Conservation (phyloP, 2,113 vertebrate species). For the Abramis brama region DNA sequence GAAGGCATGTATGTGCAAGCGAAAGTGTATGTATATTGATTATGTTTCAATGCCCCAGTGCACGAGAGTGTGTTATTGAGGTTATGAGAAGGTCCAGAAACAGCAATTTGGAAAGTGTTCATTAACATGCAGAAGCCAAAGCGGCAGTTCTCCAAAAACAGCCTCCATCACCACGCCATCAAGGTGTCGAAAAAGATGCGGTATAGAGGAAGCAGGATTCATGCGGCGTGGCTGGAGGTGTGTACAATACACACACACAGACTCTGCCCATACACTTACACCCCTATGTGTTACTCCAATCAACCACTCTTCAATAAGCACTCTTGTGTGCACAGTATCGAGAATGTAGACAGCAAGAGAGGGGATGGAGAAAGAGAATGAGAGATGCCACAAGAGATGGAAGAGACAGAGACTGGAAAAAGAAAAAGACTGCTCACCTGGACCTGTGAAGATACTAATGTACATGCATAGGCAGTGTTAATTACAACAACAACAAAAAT, state of each 20-base stretch:
- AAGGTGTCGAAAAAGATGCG: constrained; percentile 23
- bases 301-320: constrained; percentile 1
- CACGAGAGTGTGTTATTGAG: neutral
- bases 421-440: no score
- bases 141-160: neutral
- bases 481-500: no score
- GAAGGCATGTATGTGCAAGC: neutral
- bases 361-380: neutral
- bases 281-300: neutral
- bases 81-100: neutral
- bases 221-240: neutral
- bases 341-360: neutral
- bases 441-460: no score
- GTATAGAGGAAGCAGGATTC: constrained; percentile 12
- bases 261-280: neutral
- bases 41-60: neutral
- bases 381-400: constrained; percentile 18
- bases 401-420: no score
- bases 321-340: neutral
- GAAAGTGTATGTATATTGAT: neutral
- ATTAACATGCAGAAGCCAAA: neutral
- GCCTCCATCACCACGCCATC: neutral
- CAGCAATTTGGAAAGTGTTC: neutral
- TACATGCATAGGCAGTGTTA: no score
- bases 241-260: neutral